Evolutionary conservation across 2,888 invertebrate species (phyloP), one percentile per base, ranked within the genome.

Genomic region (Nemurella pictetii): DNA sequence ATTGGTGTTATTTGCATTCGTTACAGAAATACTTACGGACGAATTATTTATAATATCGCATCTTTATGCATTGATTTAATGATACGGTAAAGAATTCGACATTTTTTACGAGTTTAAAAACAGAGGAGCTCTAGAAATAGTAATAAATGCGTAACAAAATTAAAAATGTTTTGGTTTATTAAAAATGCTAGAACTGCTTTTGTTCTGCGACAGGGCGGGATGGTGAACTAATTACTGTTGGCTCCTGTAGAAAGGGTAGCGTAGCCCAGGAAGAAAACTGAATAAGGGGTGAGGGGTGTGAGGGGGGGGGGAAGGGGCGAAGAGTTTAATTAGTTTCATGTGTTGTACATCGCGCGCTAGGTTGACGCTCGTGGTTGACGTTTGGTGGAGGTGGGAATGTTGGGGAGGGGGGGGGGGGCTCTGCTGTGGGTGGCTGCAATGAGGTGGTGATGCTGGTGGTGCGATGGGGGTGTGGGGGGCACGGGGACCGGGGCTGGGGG

Each of bases 1-100:
- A 75, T 75, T 75, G 75, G 75, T 75, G 75, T 75, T 27, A 75
- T 75, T 75, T 75, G 75, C 75, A 75, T 75, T 75, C 75, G 75
- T 75, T 75, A 75, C 9, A 75, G 75, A 75, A 27, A 75, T 75
- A 75, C 75, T 75, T 75, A 28, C 2, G 15, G 12, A 28, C 26
- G 9, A 28, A 27, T 75, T 75, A 75, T 75, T 75, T 75, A 27
- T 28, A 75, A 75, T 75, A 75, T 28, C 75, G 15, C 25, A 75
- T 75, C 75, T 27, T 75, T 75, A 27, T 75, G 75, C 75, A 75
- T 75, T 75, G 75, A 75, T 75, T 75, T 75, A 2, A 75, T 4
- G 15, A 75, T n/a, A 75, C 28, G 26, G 26, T 75, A 75, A 75
- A 27, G 7, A 75, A 75, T 75, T 75, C 75, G 75, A 75, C 28